Base-by-base conservation (phyloP, 2,888 invertebrate genomes). In the Amblyjoppa fuscipennis region DNA sequence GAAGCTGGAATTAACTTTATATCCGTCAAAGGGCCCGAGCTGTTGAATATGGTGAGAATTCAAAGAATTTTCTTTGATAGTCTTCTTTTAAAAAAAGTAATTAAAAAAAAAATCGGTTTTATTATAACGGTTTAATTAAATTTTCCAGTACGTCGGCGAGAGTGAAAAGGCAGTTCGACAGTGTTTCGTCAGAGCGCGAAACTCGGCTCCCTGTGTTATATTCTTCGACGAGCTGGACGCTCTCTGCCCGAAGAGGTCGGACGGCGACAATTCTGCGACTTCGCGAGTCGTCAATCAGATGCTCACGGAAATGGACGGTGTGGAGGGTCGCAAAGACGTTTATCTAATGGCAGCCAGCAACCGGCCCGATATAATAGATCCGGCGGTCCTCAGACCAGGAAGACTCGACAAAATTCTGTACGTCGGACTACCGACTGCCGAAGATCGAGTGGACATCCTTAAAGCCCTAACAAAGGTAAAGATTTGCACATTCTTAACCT, bases 161-260 rank as follows among this genome's bases (percentile, higher is more conserved):
- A 99, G 99, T 94, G 99, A 99, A 94, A 96, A 98, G 89, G 99
- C 99, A 0, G 99, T 99, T 0, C 95, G 99, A n/a, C 97, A 98
- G 34, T 98, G 98, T 91, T 99, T 99, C 93, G 97, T 98, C 93
- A 96, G 99, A 87, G 99, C 99, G 0, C 95, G 98, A 66, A 99
- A 99, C 94, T 99, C 99, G 0, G 97, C 98, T 0, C 99, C 99
- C 0, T 99, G 99, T 93, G 99, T 99, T 3, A 99, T 99, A 93
- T 99, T 99, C 95, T 99, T 99, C 93, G 99, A 99, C 93, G 99
- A 99, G 94, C 96, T 99, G 87, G 99, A 99, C 94, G 98, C 99
- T 0, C 94, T 99, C 45, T 99, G 99, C 93, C 99, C 99, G 0
- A 97, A 97, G 90, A 95, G 99, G 91, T 97, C 97, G 6, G 97